These are phyloP conservation scores for Eidolon dupreanum DNA, from an alignment of 2,797 vertebrate genomes.

Conservation along the genomic window DNA sequence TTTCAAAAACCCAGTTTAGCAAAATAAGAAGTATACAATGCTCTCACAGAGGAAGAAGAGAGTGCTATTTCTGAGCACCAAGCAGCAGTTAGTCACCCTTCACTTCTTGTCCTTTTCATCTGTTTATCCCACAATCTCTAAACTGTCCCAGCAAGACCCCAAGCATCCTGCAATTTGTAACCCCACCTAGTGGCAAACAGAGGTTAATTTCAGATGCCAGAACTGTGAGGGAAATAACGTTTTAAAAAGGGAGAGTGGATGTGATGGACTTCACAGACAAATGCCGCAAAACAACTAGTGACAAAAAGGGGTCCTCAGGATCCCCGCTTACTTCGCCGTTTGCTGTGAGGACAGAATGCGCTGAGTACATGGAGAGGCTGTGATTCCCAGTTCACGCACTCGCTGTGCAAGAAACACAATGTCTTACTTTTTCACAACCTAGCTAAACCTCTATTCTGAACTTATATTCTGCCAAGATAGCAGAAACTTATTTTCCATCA, in stretches of 20 bases:
- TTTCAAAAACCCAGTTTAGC: background rate
- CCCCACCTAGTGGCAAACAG: constrained; percentile 28
- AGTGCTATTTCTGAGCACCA: background rate
- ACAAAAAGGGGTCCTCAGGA: background rate
- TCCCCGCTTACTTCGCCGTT: background rate
- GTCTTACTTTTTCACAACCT: background rate
- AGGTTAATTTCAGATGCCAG: background rate
- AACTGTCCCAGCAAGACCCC: background rate
- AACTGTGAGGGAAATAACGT: background rate
- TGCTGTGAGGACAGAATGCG: background rate
- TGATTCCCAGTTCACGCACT: background rate
- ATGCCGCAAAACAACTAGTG: background rate
- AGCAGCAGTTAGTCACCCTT: background rate
- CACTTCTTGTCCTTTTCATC: background rate
- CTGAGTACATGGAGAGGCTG: background rate
- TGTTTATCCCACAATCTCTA: background rate
- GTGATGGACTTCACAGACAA: background rate
- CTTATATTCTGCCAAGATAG: background rate
- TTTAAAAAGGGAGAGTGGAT: background rate
- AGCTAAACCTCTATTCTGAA: background rate
- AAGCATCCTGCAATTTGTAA: background rate
- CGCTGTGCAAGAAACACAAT: background rate
- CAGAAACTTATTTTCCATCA: background rate
- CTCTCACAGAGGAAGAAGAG: background rate
- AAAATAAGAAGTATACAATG: background rate